These are phyloP conservation scores for Amphimallon solstitiale DNA, from an alignment of 2,888 invertebrate species.

Conservation along the genomic window DNA sequence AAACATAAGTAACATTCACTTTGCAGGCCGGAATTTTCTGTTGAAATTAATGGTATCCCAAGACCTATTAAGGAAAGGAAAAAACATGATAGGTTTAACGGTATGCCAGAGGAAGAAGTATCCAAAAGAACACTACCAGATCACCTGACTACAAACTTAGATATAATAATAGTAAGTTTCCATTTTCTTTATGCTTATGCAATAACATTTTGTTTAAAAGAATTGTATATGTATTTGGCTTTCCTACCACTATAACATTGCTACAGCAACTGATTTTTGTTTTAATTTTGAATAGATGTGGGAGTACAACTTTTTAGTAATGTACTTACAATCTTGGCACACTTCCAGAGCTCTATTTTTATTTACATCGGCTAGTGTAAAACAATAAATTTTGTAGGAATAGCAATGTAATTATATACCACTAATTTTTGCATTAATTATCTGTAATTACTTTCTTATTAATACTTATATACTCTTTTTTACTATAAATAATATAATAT, in stretches of 20 bases:
- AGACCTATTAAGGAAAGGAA: constrained; percentile 84
- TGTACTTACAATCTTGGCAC: constrained; percentile 38
- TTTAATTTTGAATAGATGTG: constrained; percentile 28
- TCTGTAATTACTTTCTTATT: not conserved
- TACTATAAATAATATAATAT: not conserved
- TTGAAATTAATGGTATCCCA: constrained; percentile 67
- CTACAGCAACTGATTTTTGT: constrained; percentile 16
- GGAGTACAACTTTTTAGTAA: constrained; percentile 38
- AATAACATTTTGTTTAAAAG: not conserved
- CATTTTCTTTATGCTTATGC: not conserved
- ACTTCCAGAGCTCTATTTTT: constrained; percentile 38
- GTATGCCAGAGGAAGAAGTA: constrained; percentile 97
- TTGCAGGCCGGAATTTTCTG: constrained; percentile 67
- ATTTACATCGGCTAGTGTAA: constrained; percentile 36
- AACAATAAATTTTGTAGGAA: constrained; percentile 31
- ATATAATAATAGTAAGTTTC: constrained; percentile 96
- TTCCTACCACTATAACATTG: no score
- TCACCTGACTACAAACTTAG: constrained; percentile 91
- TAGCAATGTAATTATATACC: not conserved
- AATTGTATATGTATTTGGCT: not conserved
- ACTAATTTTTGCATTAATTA: not conserved
- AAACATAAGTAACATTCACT: not conserved
- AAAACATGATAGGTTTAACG: constrained; percentile 94
- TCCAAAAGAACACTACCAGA: constrained; percentile 93
- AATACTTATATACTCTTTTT: not conserved